Conservation (phyloP, 2,888 invertebrate genomes). For the Clusia tigrina region DNA sequence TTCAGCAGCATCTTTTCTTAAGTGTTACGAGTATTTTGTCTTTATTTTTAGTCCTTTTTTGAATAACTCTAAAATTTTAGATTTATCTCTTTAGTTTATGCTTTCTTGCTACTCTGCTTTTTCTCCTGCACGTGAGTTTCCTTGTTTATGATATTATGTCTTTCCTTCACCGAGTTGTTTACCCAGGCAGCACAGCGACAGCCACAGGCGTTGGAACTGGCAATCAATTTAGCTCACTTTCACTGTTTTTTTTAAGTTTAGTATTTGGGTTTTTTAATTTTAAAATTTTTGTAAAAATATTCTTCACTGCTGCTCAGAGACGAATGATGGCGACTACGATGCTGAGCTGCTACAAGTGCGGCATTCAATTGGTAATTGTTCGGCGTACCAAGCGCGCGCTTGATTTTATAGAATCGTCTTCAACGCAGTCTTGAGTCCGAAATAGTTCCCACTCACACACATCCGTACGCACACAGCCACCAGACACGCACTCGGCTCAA, state of each 20-base stretch:
- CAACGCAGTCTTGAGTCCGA: neutral
- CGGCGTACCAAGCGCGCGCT: constrained; percentile 37
- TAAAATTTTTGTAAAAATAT: too few species aligned
- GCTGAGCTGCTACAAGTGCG: constrained; percentile 31
- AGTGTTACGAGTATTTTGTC: constrained; percentile 33
- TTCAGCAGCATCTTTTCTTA: constrained; percentile 7
- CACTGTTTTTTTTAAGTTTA: too few species aligned
- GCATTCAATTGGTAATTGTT: constrained; percentile 45
- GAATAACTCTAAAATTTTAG: constrained; percentile 30
- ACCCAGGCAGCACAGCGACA: too few species aligned
- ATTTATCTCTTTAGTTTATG: neutral
- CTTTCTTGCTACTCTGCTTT: constrained; percentile 16
- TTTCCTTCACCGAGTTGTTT: too few species aligned
- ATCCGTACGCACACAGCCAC: too few species aligned
- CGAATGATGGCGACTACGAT: too few species aligned
- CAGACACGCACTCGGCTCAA: constrained; percentile 8
- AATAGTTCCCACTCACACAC: too few species aligned
- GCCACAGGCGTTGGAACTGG: too few species aligned
- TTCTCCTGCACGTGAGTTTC: constrained; percentile 2
- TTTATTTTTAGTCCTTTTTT: constrained; percentile 22
- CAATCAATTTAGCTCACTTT: too few species aligned
- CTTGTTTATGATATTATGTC: too few species aligned
- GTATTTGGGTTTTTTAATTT: too few species aligned
- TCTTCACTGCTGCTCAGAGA: too few species aligned
- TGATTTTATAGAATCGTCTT: constrained; percentile 44